phyloP scores from a whole-genome alignment of 2,888 invertebrate species.

The Pachliopta kotzebuea region DNA sequence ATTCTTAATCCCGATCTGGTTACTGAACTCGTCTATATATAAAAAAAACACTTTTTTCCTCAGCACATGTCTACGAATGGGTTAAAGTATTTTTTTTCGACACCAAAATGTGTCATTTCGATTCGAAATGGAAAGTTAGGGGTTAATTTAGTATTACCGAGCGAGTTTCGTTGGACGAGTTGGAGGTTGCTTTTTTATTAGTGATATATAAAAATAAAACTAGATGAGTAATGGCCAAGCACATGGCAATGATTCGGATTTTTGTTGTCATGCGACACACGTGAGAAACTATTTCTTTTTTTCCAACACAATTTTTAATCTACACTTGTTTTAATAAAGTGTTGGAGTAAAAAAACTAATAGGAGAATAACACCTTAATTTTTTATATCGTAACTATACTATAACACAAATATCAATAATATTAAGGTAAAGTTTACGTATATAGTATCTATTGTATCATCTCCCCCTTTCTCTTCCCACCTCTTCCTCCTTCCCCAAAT shows the following conservation, averaged over 20 bases:
- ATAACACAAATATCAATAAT: too few relatives aligned
- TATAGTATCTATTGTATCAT: too few relatives aligned
- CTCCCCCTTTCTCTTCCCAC: too few relatives aligned
- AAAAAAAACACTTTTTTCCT: constrained; percentile 51
- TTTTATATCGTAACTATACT: too few relatives aligned
- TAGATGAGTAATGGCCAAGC: constrained; percentile 67
- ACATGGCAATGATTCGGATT: constrained; percentile 63
- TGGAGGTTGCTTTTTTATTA: constrained; percentile 42
- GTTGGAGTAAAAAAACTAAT: too few relatives aligned
- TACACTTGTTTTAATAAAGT: not conserved
- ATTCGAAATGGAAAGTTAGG: constrained; percentile 73
- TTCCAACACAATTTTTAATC: constrained; percentile 29
- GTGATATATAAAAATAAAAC: constrained; percentile 33
- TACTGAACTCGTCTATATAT: constrained; percentile 60
- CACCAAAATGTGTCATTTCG: constrained; percentile 66
- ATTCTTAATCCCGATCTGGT: constrained; percentile 73
- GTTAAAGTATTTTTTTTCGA: constrained; percentile 54
- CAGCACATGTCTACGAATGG: constrained; percentile 68
- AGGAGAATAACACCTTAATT: too few relatives aligned
- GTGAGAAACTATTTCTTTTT: constrained; percentile 57
- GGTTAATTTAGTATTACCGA: constrained; percentile 68
- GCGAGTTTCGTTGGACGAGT: constrained; percentile 46
- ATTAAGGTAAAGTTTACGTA: too few relatives aligned
- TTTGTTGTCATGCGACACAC: constrained; percentile 58
- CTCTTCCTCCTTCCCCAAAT: too few relatives aligned